These are phyloP conservation scores for Trichopoda pennipes DNA, from an alignment of 2,888 invertebrate genomes.

Conservation along the genomic window DNA sequence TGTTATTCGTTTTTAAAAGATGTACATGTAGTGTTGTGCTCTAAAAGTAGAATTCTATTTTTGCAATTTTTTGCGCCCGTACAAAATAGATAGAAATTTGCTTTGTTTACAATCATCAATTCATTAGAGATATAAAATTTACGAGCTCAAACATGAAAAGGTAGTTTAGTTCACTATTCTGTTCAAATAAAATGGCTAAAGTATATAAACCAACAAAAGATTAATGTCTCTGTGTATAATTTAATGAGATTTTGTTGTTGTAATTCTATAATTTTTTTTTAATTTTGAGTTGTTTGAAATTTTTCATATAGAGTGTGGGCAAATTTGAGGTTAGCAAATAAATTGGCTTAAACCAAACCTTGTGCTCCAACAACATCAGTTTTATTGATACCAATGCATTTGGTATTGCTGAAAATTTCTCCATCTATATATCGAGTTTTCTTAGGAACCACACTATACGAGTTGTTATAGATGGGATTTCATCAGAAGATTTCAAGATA, in stretches of 20 bases:
- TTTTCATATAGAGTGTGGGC: too few relatives aligned
- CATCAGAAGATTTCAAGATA: too few relatives aligned
- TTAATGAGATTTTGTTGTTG: background rate
- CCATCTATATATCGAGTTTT: too few relatives aligned
- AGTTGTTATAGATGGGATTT: too few relatives aligned
- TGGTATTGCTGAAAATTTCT: too few relatives aligned
- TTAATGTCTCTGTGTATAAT: background rate
- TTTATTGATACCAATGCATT: too few relatives aligned
- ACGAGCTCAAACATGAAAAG: constrained; percentile 45
- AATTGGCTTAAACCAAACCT: too few relatives aligned
- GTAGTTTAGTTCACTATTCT: constrained; percentile 22
- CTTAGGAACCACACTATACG: too few relatives aligned
- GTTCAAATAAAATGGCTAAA: background rate
- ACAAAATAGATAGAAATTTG: background rate
- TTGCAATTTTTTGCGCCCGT: constrained; percentile 23
- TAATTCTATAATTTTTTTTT: too few relatives aligned
- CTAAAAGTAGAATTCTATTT: constrained; percentile 5
- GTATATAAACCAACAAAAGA: background rate
- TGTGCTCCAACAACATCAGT: too few relatives aligned
- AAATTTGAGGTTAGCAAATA: too few relatives aligned
- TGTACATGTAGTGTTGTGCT: background rate
- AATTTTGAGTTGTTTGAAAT: too few relatives aligned
- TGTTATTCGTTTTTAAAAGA: background rate
- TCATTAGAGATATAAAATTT: constrained; percentile 59
- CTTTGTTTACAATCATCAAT: constrained; percentile 31